Conservation (phyloP, 2,113 vertebrate genomes). For the Chaetorhynchus papuensis region DNA sequence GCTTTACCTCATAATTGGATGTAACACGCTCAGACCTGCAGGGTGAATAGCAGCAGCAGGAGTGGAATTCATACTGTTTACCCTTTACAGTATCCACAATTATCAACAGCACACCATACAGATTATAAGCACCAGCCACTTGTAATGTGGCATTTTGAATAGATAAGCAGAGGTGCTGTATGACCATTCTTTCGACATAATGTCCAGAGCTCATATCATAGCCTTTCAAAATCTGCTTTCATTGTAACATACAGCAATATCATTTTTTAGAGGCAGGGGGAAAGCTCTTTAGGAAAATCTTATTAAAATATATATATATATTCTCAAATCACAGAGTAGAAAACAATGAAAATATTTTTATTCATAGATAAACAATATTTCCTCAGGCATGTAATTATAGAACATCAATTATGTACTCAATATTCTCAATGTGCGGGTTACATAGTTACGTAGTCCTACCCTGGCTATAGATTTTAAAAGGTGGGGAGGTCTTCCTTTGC, state of each 20-base stretch:
- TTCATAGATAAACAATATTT: constrained; percentile 22
- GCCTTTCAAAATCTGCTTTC: constrained; percentile 50
- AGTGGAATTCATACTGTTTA: constrained; percentile 80
- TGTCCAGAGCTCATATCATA: constrained; percentile 50
- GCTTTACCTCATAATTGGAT: constrained; percentile 79
- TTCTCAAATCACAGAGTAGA: not conserved
- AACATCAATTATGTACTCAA: constrained; percentile 17
- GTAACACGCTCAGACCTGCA: constrained; percentile 70
- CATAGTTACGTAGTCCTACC: not conserved
- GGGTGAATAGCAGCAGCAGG: constrained; percentile 67
- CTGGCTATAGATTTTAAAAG: constrained; percentile 31
- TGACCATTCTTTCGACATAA: constrained; percentile 66
- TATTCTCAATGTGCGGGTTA: not conserved
- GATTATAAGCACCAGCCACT: constrained; percentile 78
- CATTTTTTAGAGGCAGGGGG: not conserved
- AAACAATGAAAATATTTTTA: constrained; percentile 29
- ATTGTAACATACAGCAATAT: constrained; percentile 12
- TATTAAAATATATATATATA: not conserved
- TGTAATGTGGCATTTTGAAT: constrained; percentile 77
- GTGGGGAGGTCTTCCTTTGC: constrained; percentile 35
- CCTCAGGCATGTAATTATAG: not conserved
- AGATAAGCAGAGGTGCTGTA: constrained; percentile 75
- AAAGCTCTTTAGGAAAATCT: not conserved
- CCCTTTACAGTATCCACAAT: constrained; percentile 81
- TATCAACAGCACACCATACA: constrained; percentile 78